Base-by-base conservation (phyloP, 1,140 invertebrate species). In the Drosophila melanica region DNA sequence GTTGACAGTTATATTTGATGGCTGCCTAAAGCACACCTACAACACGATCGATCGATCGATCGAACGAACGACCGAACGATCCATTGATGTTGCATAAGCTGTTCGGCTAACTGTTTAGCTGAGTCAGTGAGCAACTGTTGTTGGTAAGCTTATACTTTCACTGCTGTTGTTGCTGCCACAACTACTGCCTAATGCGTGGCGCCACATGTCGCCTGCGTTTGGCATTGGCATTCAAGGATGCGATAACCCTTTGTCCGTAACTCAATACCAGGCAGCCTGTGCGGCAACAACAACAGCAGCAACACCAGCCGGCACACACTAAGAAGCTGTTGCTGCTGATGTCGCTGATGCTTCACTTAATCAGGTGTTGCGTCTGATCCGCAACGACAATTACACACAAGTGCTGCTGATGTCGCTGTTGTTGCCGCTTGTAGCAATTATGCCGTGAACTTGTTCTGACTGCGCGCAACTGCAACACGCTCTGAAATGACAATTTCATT, bases 291-390 rank as follows among this genome's bases (percentile, higher is more conserved):
- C n/a, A 68, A 35, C 20, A 75, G 74, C 77, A 75, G 70, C 45
- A 48, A 73, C n/a, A 68, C 33, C 20, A 75, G 53, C 41, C 64
- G 2, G 1, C 18, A 18, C 18, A 12, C 27, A 16, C 11, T 35
- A 59, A 59, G 23, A 33, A 58, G 30, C 54, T 27, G 27, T 42
- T 68, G 58, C 8, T 37, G 41, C 9, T 51, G 30, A 12, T 42
- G 57, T 55, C 55, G 57, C 66, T 79, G 79, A 75, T 90, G 89
- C 89, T 84, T 81, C 73, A 89, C 75, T 90, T 89, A 90, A 90
- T 90, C 87, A 90, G 86, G 87, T 90, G 87, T 86, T 81, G 86
- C 80, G 59, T 75, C 77, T 86, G 86, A 86, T 90, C 81, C 78
- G 69, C 71, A 79, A 80, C 87, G 87, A 90, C 86, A 90, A 90